Base-by-base conservation (phyloP, 1,140 invertebrate species). In the Arion vulgaris region DNA sequence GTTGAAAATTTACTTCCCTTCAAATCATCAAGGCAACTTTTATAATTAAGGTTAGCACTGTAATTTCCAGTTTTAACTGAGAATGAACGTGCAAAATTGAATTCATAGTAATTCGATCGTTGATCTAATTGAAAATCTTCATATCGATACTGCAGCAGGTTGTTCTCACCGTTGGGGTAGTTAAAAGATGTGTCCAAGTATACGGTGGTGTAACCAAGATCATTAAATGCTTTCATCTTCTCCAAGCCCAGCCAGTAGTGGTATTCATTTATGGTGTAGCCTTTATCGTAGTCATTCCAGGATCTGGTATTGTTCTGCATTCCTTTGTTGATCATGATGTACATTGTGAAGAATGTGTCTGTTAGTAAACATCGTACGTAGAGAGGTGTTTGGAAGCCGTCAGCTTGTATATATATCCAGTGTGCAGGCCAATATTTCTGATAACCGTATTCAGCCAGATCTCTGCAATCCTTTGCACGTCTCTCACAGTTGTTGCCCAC, bases 241-340 rank as follows among this genome's bases (percentile, higher is more conserved):
- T 73, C 38, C 19, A 73, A 26, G 11, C 71, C 71, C 38, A 49
- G 17, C 71, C 71, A 73, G 71, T 39, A 73, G 38, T 73, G 38
- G 71, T 38, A 38, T 7, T 38, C 11, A 32, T 39, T 23, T 11
- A 41, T 9, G 23, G 26, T 7, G n/a, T 73, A 49, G 23, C 71
- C 71, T 7, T 73, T 41, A 1, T 28, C 71, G 36, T 73, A 73
- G 5, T 73, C 41, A 13, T 9, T 19, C 71, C 71, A 73, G 1
- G 71, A 19, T 23, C 1, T 39, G 23, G 13, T 73, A 34, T 26
- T 26, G 41, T 39, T 28, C 41, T 39, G 2, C 4, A 13, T 7
- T 38, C 38, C 71, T 19, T 49, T n/a, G 41, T 73, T 39, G 19
- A 39, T 73, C 41, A 73, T 39, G n/a, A 73, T 73, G 38, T 41